phyloP scores from a whole-genome alignment of 2,113 vertebrate genomes.

The Ia io region DNA sequence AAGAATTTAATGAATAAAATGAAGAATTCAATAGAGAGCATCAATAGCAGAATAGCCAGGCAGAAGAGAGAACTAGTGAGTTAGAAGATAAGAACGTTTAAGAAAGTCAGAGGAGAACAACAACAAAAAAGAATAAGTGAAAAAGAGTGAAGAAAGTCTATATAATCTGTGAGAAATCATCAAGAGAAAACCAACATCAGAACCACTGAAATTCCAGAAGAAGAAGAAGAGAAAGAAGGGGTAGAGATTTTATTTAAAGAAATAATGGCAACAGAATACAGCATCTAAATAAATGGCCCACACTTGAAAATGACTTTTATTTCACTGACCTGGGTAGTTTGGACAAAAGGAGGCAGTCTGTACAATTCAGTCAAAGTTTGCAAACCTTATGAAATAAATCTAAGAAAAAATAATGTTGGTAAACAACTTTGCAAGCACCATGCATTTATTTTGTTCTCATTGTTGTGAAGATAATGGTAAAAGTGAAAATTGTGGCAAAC shows the following conservation, averaged over 20 bases:
- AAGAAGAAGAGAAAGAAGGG: background rate
- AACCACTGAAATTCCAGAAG: background rate
- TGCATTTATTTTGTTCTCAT: background rate
- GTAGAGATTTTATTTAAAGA: background rate
- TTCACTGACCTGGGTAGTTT: background rate
- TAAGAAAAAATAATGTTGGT: background rate
- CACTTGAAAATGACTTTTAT: background rate
- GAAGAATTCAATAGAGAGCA: background rate
- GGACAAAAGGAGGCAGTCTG: background rate
- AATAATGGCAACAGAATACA: background rate
- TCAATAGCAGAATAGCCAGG: background rate
- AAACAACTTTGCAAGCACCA: background rate
- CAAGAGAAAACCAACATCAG: background rate
- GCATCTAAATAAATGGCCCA: background rate
- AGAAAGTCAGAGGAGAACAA: background rate
- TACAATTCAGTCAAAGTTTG: background rate
- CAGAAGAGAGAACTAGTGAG: background rate
- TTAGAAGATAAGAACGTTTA: background rate
- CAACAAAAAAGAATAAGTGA: background rate
- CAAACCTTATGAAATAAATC: background rate
- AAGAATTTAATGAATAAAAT: background rate
- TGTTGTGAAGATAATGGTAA: background rate
- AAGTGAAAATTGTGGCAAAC: background rate
- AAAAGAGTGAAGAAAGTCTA: background rate
- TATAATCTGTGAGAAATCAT: background rate